Evolutionary conservation across 2,113 vertebrate genomes (phyloP).

Genomic region (Beaufortia kweichowensis): DNA sequence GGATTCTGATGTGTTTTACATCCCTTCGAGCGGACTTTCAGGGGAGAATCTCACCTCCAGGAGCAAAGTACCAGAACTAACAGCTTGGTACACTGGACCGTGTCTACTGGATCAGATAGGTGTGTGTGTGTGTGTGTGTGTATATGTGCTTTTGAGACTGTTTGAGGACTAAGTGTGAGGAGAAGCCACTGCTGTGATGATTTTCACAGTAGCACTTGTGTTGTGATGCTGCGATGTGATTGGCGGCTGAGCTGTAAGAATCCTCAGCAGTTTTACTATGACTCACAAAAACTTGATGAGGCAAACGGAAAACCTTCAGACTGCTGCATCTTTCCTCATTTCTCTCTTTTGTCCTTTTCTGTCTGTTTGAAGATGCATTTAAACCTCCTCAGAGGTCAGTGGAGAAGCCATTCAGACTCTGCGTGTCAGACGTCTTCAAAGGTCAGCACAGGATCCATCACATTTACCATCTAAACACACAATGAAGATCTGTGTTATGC

Average conservation of each 20-base stretch:
- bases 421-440: conserved; percentile 97
- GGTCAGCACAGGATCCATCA: conserved; percentile 70
- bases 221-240: neutral
- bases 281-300: conserved; percentile 33
- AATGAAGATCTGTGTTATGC: neutral
- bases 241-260: conserved; percentile 13
- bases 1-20: conserved; percentile 93
- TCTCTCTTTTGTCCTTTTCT: neutral
- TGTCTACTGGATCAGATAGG: conserved; percentile 95
- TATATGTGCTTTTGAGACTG: neutral
- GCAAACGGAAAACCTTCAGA: conserved; percentile 24
- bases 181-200: neutral
- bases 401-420: conserved; percentile 94
- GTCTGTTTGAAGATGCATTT: conserved; percentile 82
- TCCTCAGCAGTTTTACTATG: conserved; percentile 33
- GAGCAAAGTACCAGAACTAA: conserved; percentile 81
- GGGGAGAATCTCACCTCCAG: conserved; percentile 89
- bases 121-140: conserved; percentile 59
- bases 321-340: conserved; percentile 23
- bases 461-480: neutral
- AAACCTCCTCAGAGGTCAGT: conserved; percentile 88
- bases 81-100: conserved; percentile 88
- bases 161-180: neutral
- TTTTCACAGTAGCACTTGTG: neutral
- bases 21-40: conserved; percentile 94